Conservation (phyloP, 2,113 vertebrate genomes). For the Ranitomeya imitator region DNA sequence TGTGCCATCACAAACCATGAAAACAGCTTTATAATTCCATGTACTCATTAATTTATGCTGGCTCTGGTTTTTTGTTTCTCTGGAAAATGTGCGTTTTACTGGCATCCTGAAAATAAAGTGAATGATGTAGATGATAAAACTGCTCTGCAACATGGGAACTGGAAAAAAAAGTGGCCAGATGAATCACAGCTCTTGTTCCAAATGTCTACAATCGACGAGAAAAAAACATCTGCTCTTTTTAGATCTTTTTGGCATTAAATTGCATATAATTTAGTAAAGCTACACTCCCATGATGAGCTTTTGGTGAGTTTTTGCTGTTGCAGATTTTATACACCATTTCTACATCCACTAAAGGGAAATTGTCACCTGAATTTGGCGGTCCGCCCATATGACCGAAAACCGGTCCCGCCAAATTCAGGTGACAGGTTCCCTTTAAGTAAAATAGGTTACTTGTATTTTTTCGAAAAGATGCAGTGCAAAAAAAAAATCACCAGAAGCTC, state of each 20-base stretch:
- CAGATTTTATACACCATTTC: no score
- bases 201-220: background rate
- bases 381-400: no score
- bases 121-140: slow-evolving; percentile 31
- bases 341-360: no score
- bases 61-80: background rate
- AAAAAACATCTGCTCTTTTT: slow-evolving; percentile 26
- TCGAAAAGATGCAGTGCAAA: no score
- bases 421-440: no score
- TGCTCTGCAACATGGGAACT: background rate
- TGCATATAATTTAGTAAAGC: no score
- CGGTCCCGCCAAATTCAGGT: no score
- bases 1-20: background rate
- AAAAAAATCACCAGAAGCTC: no score
- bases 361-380: no score
- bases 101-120: background rate
- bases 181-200: slow-evolving; percentile 16
- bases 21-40: background rate
- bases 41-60: background rate
- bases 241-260: background rate
- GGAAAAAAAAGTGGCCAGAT: slow-evolving; percentile 30
- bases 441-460: no score
- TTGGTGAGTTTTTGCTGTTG: no score
- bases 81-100: slow-evolving; percentile 12
- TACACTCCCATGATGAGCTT: no score